phyloP scores from a whole-genome alignment of 2,888 invertebrate species.

The Hirudinaria manillensis region DNA sequence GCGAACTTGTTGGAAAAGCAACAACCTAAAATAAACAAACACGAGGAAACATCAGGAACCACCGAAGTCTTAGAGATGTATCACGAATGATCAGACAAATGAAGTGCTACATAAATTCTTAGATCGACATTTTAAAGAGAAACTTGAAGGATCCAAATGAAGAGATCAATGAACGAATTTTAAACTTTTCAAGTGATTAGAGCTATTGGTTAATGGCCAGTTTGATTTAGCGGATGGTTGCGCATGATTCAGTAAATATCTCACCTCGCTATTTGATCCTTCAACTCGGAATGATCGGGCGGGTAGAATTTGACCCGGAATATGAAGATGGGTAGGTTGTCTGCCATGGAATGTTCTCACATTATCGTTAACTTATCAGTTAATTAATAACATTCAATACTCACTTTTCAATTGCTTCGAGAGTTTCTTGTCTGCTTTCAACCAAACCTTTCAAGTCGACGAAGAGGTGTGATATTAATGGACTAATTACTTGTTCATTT shows the following conservation, averaged over 20 bases:
- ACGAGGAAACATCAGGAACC: too few relatives aligned
- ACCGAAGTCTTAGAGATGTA: too few relatives aligned
- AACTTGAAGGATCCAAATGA: too few relatives aligned
- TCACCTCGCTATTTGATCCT: slow-evolving; percentile 3
- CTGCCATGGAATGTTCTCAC: neutral
- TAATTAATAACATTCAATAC: neutral
- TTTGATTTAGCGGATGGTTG: too few relatives aligned
- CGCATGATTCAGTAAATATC: neutral
- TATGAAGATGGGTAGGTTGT: neutral
- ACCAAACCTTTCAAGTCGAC: neutral
- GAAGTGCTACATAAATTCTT: too few relatives aligned
- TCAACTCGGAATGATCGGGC: neutral
- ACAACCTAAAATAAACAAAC: too few relatives aligned
- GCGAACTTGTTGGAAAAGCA: too few relatives aligned
- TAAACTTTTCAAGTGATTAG: too few relatives aligned
- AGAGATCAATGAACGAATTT: too few relatives aligned
- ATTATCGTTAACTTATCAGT: neutral
- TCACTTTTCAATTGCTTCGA: slow-evolving; percentile 2
- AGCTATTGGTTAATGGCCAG: too few relatives aligned
- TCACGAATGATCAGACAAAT: too few relatives aligned
- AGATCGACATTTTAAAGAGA: too few relatives aligned
- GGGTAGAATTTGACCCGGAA: neutral
- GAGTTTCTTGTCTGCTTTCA: neutral
- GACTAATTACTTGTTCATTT: neutral
- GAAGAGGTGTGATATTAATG: neutral